These are phyloP conservation scores for Corythoichthys intestinalis DNA, from an alignment of 2,113 vertebrate species.

Conservation along the genomic window DNA sequence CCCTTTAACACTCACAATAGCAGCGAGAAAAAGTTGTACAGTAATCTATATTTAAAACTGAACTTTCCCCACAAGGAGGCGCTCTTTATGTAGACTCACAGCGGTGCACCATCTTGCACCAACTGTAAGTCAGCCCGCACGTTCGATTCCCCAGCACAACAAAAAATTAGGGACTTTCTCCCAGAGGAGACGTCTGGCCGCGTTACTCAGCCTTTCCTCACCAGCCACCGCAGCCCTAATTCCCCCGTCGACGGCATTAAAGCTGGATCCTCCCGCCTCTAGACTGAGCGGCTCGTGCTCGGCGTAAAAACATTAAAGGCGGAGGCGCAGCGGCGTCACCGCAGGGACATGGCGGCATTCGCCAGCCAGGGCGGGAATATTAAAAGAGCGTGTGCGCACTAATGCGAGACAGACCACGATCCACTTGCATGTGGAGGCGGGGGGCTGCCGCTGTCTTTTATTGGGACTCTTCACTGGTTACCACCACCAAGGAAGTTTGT, in stretches of 20 bases:
- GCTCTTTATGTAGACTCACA: not conserved
- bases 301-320: conserved; percentile 70
- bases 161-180: conserved; percentile 40
- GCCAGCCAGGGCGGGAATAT: conserved; percentile 60
- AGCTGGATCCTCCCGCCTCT: conserved; percentile 54
- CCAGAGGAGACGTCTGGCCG: conserved; percentile 50
- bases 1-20: no score
- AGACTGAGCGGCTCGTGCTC: conserved; percentile 65
- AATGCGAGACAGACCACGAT: conserved; percentile 69
- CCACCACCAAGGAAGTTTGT: not conserved
- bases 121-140: not conserved
- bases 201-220: conserved; percentile 64
- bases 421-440: conserved; percentile 63
- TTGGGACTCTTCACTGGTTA: not conserved
- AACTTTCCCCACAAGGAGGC: not conserved
- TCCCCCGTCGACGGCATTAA: conserved; percentile 52
- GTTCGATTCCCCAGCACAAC: not conserved
- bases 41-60: no score
- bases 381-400: conserved; percentile 63
- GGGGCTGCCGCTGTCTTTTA: conserved; percentile 52
- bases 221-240: conserved; percentile 50
- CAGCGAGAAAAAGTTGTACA: no score
- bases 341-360: conserved; percentile 62
- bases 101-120: not conserved
- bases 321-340: conserved; percentile 74